Percentiles rank a stretch among this genome's conserved stretches.
Conservation (phyloP, 1,140 invertebrate species). For the Bombus pyrosoma region DNA sequence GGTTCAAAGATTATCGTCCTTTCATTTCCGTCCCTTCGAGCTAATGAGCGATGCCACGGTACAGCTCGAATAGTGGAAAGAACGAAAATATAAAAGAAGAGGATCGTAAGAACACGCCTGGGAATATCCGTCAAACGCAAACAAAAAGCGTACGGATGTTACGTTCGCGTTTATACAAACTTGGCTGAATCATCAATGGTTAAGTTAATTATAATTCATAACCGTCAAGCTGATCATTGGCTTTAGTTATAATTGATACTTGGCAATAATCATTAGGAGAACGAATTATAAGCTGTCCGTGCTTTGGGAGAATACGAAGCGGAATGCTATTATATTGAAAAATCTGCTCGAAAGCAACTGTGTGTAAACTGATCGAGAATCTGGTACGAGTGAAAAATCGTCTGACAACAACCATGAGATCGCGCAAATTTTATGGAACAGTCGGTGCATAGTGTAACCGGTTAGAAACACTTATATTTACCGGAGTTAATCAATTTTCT, state of each 20-base stretch:
- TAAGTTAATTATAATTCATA: slow-evolving; percentile 4
- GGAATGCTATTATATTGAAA: not conserved
- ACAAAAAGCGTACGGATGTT: not conserved
- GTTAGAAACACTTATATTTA: not conserved
- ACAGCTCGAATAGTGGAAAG: not conserved
- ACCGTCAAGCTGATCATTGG: not conserved
- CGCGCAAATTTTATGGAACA: not conserved
- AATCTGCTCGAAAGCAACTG: not conserved
- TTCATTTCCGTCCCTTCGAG: slow-evolving; percentile 30
- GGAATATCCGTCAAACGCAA: not conserved
- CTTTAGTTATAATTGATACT: not conserved
- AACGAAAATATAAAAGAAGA: slow-evolving; percentile 8
- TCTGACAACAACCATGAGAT: not conserved
- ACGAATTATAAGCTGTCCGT: too few relatives aligned
- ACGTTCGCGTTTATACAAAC: not conserved
- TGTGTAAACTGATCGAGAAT: not conserved
- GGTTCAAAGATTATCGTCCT: slow-evolving; percentile 28
- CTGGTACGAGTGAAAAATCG: not conserved
- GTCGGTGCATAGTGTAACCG: not conserved
- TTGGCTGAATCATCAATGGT: not conserved
- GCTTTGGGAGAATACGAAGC: not conserved
- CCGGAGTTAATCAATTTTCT: not conserved
- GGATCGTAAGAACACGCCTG: slow-evolving; percentile 13
- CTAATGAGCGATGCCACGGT: slow-evolving; percentile 8
- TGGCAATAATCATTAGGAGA: not conserved